These are phyloP conservation scores for Drosophila murphyi DNA, from an alignment of 1,140 invertebrate species.

Conservation along the genomic window DNA sequence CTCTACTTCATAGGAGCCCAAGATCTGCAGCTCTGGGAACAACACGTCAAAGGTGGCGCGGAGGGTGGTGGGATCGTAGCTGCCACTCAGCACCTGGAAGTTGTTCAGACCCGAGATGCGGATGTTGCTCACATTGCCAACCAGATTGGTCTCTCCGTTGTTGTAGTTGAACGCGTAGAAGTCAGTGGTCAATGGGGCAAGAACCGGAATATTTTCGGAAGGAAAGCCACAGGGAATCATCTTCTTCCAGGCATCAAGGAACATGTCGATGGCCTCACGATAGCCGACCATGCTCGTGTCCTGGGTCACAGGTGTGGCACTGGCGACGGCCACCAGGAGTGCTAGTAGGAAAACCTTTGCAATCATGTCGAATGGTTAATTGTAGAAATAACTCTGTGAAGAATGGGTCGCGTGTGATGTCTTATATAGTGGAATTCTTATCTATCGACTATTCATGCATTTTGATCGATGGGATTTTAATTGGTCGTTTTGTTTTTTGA, in stretches of 20 bases:
- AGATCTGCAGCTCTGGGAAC: conserved; percentile 54
- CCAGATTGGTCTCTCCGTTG: conserved; percentile 26
- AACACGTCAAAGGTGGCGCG: conserved; percentile 53
- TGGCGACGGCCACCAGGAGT: conserved; percentile 32
- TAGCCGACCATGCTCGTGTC: conserved; percentile 39
- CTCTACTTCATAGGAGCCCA: conserved; percentile 53
- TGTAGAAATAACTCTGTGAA: conserved; percentile 13
- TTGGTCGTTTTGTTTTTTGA: neutral
- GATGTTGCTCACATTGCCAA: conserved; percentile 62
- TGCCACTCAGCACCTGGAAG: conserved; percentile 49
- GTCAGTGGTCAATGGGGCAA: conserved; percentile 45
- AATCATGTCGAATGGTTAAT: conserved; percentile 24
- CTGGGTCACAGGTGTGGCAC: neutral
- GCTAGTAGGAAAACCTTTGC: conserved; percentile 42
- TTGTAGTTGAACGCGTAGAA: conserved; percentile 34
- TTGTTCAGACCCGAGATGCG: conserved; percentile 55
- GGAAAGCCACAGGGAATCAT: conserved; percentile 67
- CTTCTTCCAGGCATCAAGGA: conserved; percentile 51
- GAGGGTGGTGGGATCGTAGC: conserved; percentile 41
- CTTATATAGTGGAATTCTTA: conserved; percentile 46
- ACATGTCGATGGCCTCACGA: conserved; percentile 40
- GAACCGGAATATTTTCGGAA: conserved; percentile 36
- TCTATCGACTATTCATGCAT: neutral
- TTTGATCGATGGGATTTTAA: neutral
- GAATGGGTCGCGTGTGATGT: neutral